Base-by-base conservation (phyloP, 2,888 invertebrate species). In the Dasysyrphus tricinctus region DNA sequence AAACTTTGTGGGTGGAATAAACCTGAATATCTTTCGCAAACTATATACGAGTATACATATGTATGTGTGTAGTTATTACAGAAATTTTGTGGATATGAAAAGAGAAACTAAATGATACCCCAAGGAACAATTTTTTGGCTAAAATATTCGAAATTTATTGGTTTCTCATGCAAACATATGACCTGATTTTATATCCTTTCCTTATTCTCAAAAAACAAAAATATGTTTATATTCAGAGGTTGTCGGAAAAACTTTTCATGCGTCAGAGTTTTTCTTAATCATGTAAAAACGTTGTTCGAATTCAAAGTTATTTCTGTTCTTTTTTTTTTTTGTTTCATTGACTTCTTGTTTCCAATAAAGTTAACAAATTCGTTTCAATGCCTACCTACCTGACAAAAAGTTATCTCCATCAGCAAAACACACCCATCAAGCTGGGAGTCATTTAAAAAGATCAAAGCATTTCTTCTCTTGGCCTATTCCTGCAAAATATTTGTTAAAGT, bases 401-500 rank as follows among this genome's bases (percentile, higher is more conserved):
- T 65, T 65, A 34, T 65, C 65, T 65, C 9, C 16, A 47, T 65
- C 44, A 47, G 32, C 16, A 65, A 12, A 32, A 65, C 16, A 65
- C n/a, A 24, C 24, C 1, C 24, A 24, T 24, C 24, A 47, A 47
- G 65, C 3, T 32, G 32, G 29, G 3, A 63, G 16, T 32, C 32
- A 19, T 32, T 19, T 8, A 47, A 47, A 47, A 39, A 16, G n/a
- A 34, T 39, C 16, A 19, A 59, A 16, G 37, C 5, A 59, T 39
- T 59, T 59, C 34, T 9, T 57, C n/a, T n/a, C 37, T 37, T 37
- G 57, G 2, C 19, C 37, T 24, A 24, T 24, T 24, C 24, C 24
- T 24, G 24, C 3, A 3, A 24, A 24, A 24, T 24, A 24, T 24
- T 19, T 34, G 2, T 34, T 24, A 11, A 1, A 14, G 16, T 37